Percentiles rank a stretch among this genome's conserved stretches.
Conservation (phyloP, 2,113 vertebrate genomes). For the Cygnus atratus region DNA sequence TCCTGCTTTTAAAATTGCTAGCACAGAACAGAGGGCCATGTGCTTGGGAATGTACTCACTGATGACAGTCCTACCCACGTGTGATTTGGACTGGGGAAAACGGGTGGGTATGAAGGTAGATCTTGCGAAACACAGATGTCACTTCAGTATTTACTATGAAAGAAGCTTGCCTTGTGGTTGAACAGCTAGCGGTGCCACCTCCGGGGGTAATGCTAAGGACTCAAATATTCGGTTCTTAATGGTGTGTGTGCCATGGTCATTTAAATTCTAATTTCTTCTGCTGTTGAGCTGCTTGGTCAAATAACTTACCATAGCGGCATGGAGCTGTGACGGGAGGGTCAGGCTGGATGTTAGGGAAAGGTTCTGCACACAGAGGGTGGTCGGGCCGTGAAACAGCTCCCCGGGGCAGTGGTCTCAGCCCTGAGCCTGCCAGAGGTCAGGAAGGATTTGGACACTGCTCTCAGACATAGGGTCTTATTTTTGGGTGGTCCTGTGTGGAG, state of each 20-base stretch:
- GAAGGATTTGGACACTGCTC: neutral
- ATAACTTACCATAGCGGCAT: neutral
- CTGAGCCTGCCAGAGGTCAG: too few species aligned
- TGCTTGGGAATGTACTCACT: neutral
- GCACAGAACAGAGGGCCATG: accelerated
- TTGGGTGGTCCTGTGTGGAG: neutral
- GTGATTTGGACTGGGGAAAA: neutral
- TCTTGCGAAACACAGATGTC: neutral
- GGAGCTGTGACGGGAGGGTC: too few species aligned
- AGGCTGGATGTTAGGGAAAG: too few species aligned
- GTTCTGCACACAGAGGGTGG: too few species aligned
- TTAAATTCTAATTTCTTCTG: neutral
- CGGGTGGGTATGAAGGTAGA: neutral
- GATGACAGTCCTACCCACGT: accelerated
- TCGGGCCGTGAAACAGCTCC: too few species aligned
- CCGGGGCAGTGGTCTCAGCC: too few species aligned
- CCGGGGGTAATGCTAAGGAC: neutral
- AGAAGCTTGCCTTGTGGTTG: neutral
- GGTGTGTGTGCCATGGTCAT: neutral
- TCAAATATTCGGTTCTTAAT: neutral
- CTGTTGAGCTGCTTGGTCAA: neutral
- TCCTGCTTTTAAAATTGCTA: neutral
- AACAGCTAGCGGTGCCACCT: neutral
- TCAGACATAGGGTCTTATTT: neutral
- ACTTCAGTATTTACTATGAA: neutral